Percentiles rank a stretch among this genome's conserved stretches.
Evolutionary conservation across 2,888 invertebrate species (phyloP).

Genomic region (Drosophila anomelani): DNA sequence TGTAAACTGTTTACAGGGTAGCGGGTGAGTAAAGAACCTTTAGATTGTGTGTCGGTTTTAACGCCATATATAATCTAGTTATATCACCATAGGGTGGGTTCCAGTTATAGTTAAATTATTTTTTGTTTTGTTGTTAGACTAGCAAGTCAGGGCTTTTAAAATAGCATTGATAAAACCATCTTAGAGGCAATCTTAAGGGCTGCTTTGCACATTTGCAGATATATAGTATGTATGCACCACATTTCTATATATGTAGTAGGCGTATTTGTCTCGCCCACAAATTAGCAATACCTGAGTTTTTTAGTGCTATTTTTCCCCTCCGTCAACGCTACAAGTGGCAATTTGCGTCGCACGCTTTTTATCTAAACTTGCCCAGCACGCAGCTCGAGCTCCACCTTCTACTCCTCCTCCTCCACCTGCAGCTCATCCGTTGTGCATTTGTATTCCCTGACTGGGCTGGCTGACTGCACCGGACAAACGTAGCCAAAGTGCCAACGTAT

Average conservation of each 20-base stretch:
- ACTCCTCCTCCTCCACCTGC: neutral
- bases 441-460: conserved; percentile 1
- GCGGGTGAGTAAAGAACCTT: neutral
- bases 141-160: too few relatives aligned
- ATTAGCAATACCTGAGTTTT: conserved; percentile 5
- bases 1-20: neutral
- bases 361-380: conserved; percentile 13
- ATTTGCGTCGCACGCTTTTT: conserved; percentile 36
- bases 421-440: conserved; percentile 1
- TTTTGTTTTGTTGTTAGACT: too few relatives aligned
- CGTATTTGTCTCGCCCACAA: conserved; percentile 4
- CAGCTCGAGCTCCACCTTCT: neutral
- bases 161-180: too few relatives aligned
- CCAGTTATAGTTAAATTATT: neutral
- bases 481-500: conserved; percentile 13
- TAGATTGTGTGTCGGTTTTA: neutral
- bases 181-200: too few relatives aligned
- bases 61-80: neutral
- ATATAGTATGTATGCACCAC: neutral
- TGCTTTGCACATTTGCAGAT: too few relatives aligned
- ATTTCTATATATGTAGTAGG: neutral
- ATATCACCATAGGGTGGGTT: neutral
- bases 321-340: conserved; percentile 2
- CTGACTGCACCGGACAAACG: conserved; percentile 21
- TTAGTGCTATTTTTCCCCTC: neutral